These are phyloP conservation scores for Drosophila mettleri DNA, from an alignment of 2,888 invertebrate genomes.

Conservation along the genomic window DNA sequence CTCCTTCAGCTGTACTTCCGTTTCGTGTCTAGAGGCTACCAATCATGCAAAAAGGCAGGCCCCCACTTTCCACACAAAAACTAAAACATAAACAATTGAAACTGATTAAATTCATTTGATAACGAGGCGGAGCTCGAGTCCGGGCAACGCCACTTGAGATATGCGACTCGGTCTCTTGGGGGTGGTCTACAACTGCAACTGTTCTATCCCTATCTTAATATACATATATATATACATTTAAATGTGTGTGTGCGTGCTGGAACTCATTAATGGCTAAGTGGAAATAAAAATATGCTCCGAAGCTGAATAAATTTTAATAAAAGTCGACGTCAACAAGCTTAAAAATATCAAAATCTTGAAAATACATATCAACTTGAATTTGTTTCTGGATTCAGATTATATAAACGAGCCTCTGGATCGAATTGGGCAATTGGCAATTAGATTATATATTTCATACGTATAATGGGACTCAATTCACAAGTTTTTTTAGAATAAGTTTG, in stretches of 20 bases:
- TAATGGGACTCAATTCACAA: not conserved
- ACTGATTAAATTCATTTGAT: constrained; percentile 81
- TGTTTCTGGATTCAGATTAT: not conserved
- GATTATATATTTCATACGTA: not conserved
- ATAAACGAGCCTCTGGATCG: not conserved
- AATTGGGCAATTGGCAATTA: not conserved
- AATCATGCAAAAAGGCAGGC: constrained; percentile 68
- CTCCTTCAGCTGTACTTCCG: constrained; percentile 40
- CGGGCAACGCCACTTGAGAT: constrained; percentile 69
- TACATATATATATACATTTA: not conserved
- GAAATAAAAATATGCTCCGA: constrained; percentile 57
- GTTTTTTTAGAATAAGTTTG: not conserved
- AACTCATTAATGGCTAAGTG: constrained; percentile 48
- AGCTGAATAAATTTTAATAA: constrained; percentile 57
- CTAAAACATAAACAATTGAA: constrained; percentile 79
- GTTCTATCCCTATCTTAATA: constrained; percentile 17
- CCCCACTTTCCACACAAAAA: constrained; percentile 17
- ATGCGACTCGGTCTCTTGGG: constrained; percentile 51
- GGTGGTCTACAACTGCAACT: constrained; percentile 42
- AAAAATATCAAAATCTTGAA: not conserved
- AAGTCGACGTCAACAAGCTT: constrained; percentile 13
- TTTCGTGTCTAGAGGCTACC: constrained; percentile 71
- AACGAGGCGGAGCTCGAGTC: constrained; percentile 54
- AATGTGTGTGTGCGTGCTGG: constrained; percentile 46
- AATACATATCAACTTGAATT: not conserved